These are phyloP conservation scores for Chymomyza caudatula DNA, from an alignment of 2,888 invertebrate species.

Conservation along the genomic window DNA sequence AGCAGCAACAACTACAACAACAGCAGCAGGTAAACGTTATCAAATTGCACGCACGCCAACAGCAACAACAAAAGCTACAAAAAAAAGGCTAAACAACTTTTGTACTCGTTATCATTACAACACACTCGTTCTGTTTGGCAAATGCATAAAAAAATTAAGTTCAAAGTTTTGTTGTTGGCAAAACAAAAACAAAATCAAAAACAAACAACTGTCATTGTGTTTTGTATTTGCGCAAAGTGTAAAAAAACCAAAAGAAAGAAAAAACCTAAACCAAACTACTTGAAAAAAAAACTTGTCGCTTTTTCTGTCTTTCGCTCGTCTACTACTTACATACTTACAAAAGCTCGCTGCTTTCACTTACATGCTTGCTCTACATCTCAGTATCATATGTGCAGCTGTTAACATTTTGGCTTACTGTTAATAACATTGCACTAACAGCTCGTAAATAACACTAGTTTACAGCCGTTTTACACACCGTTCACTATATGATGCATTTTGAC, in stretches of 20 bases:
- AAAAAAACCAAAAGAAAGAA: conserved; percentile 35
- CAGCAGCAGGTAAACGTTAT: conserved; percentile 70
- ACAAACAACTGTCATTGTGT: conserved; percentile 57
- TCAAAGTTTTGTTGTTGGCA: conserved; percentile 14
- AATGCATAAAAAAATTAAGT: conserved; percentile 14
- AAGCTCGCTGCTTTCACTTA: conserved; percentile 22
- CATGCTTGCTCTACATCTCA: conserved; percentile 13
- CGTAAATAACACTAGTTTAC: conserved; percentile 60
- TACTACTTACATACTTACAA: neutral
- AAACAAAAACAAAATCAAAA: conserved; percentile 43
- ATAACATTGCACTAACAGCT: conserved; percentile 54
- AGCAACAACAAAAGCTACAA: conserved; percentile 38
- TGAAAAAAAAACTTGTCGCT: conserved; percentile 46
- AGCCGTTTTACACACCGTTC: too few species aligned
- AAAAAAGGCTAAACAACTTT: conserved; percentile 33
- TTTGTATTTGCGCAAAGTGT: too few species aligned
- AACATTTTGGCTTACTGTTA: conserved; percentile 40
- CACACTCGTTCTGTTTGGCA: conserved; percentile 13
- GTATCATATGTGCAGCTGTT: too few species aligned
- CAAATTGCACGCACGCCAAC: conserved; percentile 45
- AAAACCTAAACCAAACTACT: conserved; percentile 59
- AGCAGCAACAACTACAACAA: conserved; percentile 72
- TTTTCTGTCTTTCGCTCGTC: conserved; percentile 33
- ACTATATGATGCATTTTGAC: too few species aligned
- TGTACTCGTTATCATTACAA: neutral